Conservation (phyloP, 2,113 vertebrate genomes). For the Seriola rivoliana region DNA sequence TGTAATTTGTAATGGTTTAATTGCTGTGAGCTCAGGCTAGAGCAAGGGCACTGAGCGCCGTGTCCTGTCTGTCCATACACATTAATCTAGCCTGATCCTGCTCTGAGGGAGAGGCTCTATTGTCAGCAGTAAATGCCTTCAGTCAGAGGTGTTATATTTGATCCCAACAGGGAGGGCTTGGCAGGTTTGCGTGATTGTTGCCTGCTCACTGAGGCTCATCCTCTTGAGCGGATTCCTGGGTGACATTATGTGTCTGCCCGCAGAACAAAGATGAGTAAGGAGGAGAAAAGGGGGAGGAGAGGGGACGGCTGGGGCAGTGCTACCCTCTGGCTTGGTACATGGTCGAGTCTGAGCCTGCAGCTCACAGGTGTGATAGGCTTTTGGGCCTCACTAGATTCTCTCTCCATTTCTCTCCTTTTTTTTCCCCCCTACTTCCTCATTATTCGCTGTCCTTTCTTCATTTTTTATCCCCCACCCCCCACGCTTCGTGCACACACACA, state of each 20-base stretch:
- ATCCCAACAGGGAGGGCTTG: conserved; percentile 78
- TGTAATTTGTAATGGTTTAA: conserved; percentile 80
- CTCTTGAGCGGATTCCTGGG: conserved; percentile 84
- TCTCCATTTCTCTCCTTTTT: conserved; percentile 40
- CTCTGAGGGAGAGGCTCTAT: conserved; percentile 74
- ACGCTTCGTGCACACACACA: conserved; percentile 37
- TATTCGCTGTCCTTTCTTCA: conserved; percentile 53
- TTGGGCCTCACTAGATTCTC: conserved; percentile 71
- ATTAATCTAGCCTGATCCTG: conserved; percentile 75
- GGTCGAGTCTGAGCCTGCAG: conserved; percentile 86
- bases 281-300: conserved; percentile 46
- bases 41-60: conserved; percentile 45
- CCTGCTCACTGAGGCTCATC: conserved; percentile 84
- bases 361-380: conserved; percentile 80
- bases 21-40: conserved; percentile 73
- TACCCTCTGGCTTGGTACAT: conserved; percentile 80
- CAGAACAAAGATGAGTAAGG: conserved; percentile 79
- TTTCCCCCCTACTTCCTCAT: conserved; percentile 56
- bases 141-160: conserved; percentile 76
- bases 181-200: conserved; percentile 80
- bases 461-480: conserved; percentile 13
- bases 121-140: conserved; percentile 77
- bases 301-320: conserved; percentile 75
- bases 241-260: conserved; percentile 79
- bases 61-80: conserved; percentile 67